phyloP scores from a whole-genome alignment of 2,888 invertebrate genomes.

The Synanthedon vespiformis region DNA sequence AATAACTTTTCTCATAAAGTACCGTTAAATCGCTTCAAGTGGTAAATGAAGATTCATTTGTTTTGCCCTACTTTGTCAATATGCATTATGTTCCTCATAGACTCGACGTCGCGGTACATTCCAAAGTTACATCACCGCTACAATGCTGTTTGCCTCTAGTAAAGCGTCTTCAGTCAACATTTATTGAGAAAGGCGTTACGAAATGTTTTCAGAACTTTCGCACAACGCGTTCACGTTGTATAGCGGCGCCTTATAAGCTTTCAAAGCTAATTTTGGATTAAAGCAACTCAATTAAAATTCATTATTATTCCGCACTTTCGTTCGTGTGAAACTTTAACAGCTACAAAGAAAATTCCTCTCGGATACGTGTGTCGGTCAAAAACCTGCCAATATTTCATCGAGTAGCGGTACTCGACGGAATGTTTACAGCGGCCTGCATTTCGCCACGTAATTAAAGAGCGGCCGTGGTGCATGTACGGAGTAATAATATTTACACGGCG shows the following conservation, averaged over 20 bases:
- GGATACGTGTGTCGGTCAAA: conserved; percentile 20
- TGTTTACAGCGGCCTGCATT: conserved; percentile 25
- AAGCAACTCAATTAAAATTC: background rate
- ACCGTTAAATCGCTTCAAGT: conserved; percentile 39
- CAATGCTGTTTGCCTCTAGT: conserved; percentile 13
- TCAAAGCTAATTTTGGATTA: conserved; percentile 6
- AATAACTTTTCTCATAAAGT: conserved; percentile 5
- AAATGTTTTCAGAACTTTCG: conserved; percentile 7
- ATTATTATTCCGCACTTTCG: conserved; percentile 5
- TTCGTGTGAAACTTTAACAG: conserved; percentile 14
- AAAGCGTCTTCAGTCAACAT: conserved; percentile 12
- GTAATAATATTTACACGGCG: conserved; percentile 43
- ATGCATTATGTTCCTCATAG: conserved; percentile 6
- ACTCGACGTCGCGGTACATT: conserved; percentile 7
- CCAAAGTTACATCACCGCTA: conserved; percentile 14
- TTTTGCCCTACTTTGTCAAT: conserved; percentile 28
- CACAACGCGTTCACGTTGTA: conserved; percentile 1
- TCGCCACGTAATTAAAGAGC: conserved; percentile 25
- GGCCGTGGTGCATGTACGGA: conserved; percentile 16
- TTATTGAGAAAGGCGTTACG: conserved; percentile 6
- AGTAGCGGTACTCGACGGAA: conserved; percentile 33
- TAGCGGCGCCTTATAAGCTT: conserved; percentile 5
- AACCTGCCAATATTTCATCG: conserved; percentile 33
- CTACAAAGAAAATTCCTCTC: conserved; percentile 29
- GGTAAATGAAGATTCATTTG: conserved; percentile 27